These are phyloP conservation scores for Plagodis pulveraria DNA, from an alignment of 2,888 invertebrate species.

Conservation along the genomic window DNA sequence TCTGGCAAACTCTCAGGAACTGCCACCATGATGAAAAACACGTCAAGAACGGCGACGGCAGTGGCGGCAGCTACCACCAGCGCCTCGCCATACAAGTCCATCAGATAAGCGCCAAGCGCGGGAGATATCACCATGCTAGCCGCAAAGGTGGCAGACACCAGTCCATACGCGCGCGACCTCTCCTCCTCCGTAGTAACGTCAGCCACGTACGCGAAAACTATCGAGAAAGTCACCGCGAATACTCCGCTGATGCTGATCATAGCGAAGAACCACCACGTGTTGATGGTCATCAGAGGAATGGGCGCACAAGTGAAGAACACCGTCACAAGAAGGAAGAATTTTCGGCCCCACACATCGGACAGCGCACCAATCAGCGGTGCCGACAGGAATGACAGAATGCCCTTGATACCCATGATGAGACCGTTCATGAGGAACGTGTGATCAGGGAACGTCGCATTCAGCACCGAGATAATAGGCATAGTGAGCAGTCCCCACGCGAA, in stretches of 20 bases:
- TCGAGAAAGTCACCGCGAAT: slow-evolving; percentile 99
- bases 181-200: slow-evolving; percentile 99
- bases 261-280: slow-evolving; percentile 99
- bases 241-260: slow-evolving; percentile 99
- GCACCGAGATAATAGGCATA: slow-evolving; percentile 97
- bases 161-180: slow-evolving; percentile 96
- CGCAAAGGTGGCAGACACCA: slow-evolving; percentile 99
- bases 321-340: slow-evolving; percentile 98
- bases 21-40: slow-evolving; percentile 98
- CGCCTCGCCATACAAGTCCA: slow-evolving; percentile 92
- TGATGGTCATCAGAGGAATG: slow-evolving; percentile 99
- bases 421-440: slow-evolving; percentile 99
- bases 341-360: slow-evolving; percentile 99
- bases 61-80: slow-evolving; percentile 98
- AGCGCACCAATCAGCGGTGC: slow-evolving; percentile 98
- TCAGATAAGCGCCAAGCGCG: slow-evolving; percentile 95
- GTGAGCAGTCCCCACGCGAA: slow-evolving; percentile 99
- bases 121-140: slow-evolving; percentile 99
- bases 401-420: slow-evolving; percentile 99
- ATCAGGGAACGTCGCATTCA: slow-evolving; percentile 99
- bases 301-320: slow-evolving; percentile 99
- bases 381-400: slow-evolving; percentile 98
- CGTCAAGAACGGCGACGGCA: slow-evolving; percentile 97
- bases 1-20: slow-evolving; percentile 99
- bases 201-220: slow-evolving; percentile 99